A percentile compares a stretch with the other conserved stretches of the same genome.
Evolutionary conservation across 2,888 invertebrate genomes (phyloP).

Genomic region (Rotaria socialis): DNA sequence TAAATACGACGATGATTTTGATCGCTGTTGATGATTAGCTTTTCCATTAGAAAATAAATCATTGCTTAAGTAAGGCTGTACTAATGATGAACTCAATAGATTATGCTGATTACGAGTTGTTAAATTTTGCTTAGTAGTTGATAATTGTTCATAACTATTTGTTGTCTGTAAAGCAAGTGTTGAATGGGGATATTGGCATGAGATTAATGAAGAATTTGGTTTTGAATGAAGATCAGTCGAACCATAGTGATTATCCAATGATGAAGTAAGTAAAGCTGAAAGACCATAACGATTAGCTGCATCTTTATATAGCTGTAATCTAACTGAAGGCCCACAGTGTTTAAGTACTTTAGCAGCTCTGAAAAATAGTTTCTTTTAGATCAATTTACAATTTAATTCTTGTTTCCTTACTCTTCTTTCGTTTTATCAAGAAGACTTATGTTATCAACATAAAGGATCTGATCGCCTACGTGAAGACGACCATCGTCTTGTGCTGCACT

Average conservation of each 20-base stretch:
- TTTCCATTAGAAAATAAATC: too few species aligned
- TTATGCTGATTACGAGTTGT: too few species aligned
- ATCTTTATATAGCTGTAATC: conserved; percentile 90
- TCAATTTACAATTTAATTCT: neutral
- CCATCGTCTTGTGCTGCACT: conserved; percentile 71
- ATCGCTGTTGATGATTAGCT: too few species aligned
- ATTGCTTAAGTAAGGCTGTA: too few species aligned
- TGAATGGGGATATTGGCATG: neutral
- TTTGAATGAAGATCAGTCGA: neutral
- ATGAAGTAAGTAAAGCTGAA: conserved; percentile 54
- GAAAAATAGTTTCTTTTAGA: too few species aligned
- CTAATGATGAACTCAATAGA: too few species aligned
- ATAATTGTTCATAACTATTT: neutral
- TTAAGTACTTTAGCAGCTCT: conserved; percentile 93
- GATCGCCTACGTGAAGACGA: conserved; percentile 89
- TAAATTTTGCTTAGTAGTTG: neutral
- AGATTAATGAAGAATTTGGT: neutral
- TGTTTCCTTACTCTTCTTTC: conserved; percentile 61
- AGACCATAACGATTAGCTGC: conserved; percentile 93
- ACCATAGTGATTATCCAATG: neutral
- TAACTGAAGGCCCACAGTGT: conserved; percentile 84
- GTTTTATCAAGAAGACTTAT: conserved; percentile 78
- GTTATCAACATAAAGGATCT: conserved; percentile 89
- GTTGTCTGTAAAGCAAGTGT: neutral
- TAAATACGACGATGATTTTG: too few species aligned